Conservation (phyloP, 2,113 vertebrate species). For the Rhinolophus ferrumequinum region DNA sequence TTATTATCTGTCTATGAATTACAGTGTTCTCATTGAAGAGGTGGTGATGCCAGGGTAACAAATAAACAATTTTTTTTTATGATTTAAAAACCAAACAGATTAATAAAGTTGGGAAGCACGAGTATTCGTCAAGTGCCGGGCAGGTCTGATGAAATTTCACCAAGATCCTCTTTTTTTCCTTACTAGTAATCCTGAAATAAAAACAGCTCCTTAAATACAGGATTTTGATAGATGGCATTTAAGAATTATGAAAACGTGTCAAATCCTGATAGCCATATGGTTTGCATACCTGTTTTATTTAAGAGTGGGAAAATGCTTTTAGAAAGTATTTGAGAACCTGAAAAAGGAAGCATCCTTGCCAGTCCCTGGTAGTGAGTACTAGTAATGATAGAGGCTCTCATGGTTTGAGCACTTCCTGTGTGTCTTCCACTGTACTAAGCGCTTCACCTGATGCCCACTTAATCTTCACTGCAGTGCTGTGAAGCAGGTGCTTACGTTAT, state of each 20-base stretch:
- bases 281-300: constrained; percentile 13
- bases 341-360: background rate
- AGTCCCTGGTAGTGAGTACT: background rate
- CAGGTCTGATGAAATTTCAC: constrained; percentile 37
- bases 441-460: background rate
- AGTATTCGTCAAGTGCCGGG: background rate
- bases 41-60: background rate
- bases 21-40: constrained; percentile 9
- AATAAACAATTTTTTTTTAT: background rate
- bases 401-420: background rate
- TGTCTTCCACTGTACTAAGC: background rate
- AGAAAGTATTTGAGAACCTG: background rate
- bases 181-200: constrained; percentile 33
- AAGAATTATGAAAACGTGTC: constrained; percentile 50
- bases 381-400: background rate
- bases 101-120: background rate
- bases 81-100: background rate
- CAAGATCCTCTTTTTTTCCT: background rate
- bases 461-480: background rate
- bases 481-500: background rate
- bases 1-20: constrained; percentile 52
- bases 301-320: constrained; percentile 13
- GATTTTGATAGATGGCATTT: constrained; percentile 17
- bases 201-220: background rate
- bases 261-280: background rate